Percentiles rank a stretch among this genome's conserved stretches.
Conservation (phyloP, 2,888 invertebrate genomes). For the Eristalinus sepulchralis region DNA sequence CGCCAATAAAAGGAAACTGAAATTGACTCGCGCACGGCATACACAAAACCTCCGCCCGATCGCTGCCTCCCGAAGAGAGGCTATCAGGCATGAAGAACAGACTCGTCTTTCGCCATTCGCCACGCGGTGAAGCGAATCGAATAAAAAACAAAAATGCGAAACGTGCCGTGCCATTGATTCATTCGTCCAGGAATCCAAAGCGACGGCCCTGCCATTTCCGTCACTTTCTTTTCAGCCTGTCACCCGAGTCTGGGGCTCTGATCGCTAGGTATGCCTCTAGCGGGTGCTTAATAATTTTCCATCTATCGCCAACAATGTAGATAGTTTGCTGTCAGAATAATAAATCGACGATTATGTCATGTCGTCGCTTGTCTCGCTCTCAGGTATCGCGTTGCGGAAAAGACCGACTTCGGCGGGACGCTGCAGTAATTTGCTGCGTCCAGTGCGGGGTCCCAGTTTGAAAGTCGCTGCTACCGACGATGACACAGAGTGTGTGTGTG, state of each 20-base stretch:
- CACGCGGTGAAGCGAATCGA: conserved; percentile 44
- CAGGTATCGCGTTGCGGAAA: not conserved
- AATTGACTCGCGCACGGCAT: conserved; percentile 32
- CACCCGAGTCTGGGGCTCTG: conserved; percentile 27
- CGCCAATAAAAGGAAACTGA: conserved; percentile 21
- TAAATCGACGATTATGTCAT: conserved; percentile 65
- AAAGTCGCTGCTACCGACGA: not conserved
- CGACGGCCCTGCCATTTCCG: conserved; percentile 58
- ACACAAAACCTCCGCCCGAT: conserved; percentile 21
- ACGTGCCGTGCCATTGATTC: conserved; percentile 52
- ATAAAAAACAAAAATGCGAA: not conserved
- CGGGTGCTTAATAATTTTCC: conserved; percentile 45
- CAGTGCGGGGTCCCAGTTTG: not conserved
- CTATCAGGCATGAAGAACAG: conserved; percentile 8
- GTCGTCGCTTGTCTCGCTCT: not conserved
- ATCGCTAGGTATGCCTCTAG: conserved; percentile 12
- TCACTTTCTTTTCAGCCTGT: conserved; percentile 69
- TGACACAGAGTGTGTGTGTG: not conserved
- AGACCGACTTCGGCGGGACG: not conserved
- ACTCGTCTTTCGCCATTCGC: conserved; percentile 27
- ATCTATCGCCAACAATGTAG: conserved; percentile 61
- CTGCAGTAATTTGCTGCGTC: not conserved
- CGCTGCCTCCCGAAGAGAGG: conserved; percentile 14
- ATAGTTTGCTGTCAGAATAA: conserved; percentile 59
- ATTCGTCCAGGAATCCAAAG: conserved; percentile 42